phyloP scores from a whole-genome alignment of 2,888 invertebrate species.

The Diadegma fenestrale region DNA sequence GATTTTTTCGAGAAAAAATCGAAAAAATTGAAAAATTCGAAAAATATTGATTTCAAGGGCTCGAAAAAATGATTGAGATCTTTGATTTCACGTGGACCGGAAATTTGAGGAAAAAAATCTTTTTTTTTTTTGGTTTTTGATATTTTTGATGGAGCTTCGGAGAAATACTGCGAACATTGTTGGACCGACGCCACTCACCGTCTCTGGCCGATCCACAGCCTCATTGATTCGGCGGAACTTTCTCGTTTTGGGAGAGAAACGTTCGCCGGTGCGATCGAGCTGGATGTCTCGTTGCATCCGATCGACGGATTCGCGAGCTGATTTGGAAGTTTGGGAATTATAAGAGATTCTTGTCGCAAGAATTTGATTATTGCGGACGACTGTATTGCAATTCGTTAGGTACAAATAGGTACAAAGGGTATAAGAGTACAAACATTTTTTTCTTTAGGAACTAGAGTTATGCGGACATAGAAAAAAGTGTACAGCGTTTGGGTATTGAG shows the following conservation, averaged over 20 bases:
- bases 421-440: constrained; percentile 83
- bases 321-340: too few species aligned
- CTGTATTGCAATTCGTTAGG: constrained; percentile 84
- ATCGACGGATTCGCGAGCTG: background rate
- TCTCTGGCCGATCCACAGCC: background rate
- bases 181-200: constrained; percentile 19
- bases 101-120: too few species aligned
- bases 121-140: too few species aligned
- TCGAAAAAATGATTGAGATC: too few species aligned
- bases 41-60: too few species aligned
- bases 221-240: background rate
- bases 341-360: background rate
- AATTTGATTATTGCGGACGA: constrained; percentile 82
- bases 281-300: background rate
- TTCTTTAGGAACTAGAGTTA: constrained; percentile 84
- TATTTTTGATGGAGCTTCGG: too few species aligned
- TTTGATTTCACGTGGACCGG: too few species aligned
- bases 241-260: constrained; percentile 38
- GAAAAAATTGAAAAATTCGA: too few species aligned
- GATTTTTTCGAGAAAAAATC: too few species aligned
- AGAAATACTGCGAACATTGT: background rate
- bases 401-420: constrained; percentile 85
- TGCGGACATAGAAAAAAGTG: constrained; percentile 83
- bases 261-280: background rate
- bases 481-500: constrained; percentile 73